Evolutionary conservation across 1,140 invertebrate genomes (phyloP), one percentile per base, ranked within the genome.

Genomic region (Anastrepha obliqua): DNA sequence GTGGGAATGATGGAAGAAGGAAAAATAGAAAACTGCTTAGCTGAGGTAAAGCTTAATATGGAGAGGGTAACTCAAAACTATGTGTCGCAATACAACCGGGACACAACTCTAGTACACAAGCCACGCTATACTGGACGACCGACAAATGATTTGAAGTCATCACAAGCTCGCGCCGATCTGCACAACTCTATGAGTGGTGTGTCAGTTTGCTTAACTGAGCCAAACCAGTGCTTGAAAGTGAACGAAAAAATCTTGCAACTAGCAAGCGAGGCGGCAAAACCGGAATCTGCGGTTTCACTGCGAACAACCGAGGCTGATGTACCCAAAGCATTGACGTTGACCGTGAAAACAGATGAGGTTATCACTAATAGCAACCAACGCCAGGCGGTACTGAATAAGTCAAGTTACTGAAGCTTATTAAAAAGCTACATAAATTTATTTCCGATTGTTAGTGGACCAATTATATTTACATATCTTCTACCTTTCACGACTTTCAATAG

Each of bases 1-100:
- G 42, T 81, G 17, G 9, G 5, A 0, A 55, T 81, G 74, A 81
- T 81, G 74, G 74, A 81, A 5, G n/a, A 81, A 42, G 74, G 74
- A 4, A 81, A 81, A 55, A 42, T 81, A 9, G 74, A n/a, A 6
- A 47, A 44, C 17, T 0, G 4, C 13, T 5, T 4, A 17, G 3
- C 42, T 70, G 39, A 47, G 6, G 4, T 17, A 6, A 17, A 15
- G 17, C 7, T 51, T 67, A 11, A 81, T 9, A 0, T 8, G 47
- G 15, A 81, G 20, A 17, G 6, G 3, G 17, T 6, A 81, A 6
- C 13, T 17, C 20, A 51, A 74, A 42, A 44, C 15, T 13, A 5
- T n/a, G 4, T 62, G n/a, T 62, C 60, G 2, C 60, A 62, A 17
- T 62, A 62, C 15, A n/a, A 62, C 15, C 60, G 13, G 13, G 60